These are phyloP conservation scores for Sebastiscus tertius DNA, from an alignment of 2,797 vertebrate genomes.

Conservation along the genomic window DNA sequence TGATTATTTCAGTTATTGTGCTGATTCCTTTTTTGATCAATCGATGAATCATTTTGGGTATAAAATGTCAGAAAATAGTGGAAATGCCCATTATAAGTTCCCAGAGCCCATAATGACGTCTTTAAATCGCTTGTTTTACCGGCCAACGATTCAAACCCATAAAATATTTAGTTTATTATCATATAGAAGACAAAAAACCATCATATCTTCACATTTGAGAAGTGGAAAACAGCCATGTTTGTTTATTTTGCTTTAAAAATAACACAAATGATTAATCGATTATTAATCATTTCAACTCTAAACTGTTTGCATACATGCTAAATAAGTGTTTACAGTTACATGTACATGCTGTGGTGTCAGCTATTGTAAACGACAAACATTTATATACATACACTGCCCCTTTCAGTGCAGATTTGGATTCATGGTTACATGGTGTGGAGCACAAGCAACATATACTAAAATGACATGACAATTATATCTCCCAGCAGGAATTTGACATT, in stretches of 20 bases:
- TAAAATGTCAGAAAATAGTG: not conserved
- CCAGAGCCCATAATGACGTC: fast-evolving
- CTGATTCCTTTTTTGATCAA: not conserved
- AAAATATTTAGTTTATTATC: not conserved
- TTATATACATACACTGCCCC: not conserved
- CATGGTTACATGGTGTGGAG: not conserved
- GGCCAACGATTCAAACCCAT: not conserved
- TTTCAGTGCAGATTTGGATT: not conserved
- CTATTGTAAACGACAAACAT: not conserved
- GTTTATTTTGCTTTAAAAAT: not conserved
- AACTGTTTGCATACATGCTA: not conserved
- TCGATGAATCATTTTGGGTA: not conserved
- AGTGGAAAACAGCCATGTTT: not conserved
- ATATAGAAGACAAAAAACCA: not conserved
- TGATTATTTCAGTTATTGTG: not conserved
- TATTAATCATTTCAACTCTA: not conserved
- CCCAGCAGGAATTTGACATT: not conserved
- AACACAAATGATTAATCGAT: not conserved
- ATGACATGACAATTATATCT: not conserved
- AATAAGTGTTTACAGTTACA: not conserved
- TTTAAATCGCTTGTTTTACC: not conserved
- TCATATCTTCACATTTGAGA: not conserved
- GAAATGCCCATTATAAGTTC: not conserved
- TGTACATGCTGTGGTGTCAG: not conserved
- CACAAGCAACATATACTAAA: not conserved